These are phyloP conservation scores for Trachelus tabidus DNA, from an alignment of 2,888 invertebrate species.

Conservation along the genomic window DNA sequence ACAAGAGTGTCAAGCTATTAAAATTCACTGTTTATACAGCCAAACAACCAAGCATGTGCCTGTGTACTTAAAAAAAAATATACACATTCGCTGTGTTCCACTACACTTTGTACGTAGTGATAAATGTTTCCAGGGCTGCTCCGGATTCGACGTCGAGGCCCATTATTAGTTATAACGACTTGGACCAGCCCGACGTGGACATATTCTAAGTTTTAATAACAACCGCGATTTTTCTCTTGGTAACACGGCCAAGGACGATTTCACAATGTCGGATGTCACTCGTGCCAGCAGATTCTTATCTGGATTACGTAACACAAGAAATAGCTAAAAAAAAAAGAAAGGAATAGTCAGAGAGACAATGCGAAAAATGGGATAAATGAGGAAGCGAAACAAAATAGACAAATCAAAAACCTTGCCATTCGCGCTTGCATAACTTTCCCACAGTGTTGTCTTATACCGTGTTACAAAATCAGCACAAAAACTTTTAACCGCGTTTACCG, in stretches of 20 bases:
- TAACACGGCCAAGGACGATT: neutral
- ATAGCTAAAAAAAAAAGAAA: neutral
- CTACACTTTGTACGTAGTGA: slow-evolving; percentile 31
- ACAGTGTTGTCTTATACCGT: slow-evolving; percentile 12
- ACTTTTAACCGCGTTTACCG: neutral
- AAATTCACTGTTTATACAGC: neutral
- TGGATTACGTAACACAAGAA: slow-evolving; percentile 21
- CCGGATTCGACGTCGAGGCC: slow-evolving; percentile 71
- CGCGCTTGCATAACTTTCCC: neutral
- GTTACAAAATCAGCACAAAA: slow-evolving; percentile 39
- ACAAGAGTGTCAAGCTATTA: neutral
- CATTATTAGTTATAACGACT: slow-evolving; percentile 89
- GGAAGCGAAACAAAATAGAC: slow-evolving; percentile 5
- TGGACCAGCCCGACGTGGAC: slow-evolving; percentile 89
- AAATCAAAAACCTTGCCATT: slow-evolving; percentile 16
- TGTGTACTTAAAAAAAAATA: neutral
- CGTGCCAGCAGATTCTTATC: slow-evolving; percentile 25
- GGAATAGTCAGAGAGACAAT: neutral
- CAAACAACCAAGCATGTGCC: neutral
- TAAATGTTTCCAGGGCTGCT: slow-evolving; percentile 59
- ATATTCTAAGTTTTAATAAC: slow-evolving; percentile 71
- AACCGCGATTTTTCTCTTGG: slow-evolving; percentile 8
- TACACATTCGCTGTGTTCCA: neutral
- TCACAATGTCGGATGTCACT: neutral
- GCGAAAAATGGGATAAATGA: neutral